These are phyloP conservation scores for Lepus europaeus DNA, from an alignment of 2,113 vertebrate genomes.

Conservation along the genomic window DNA sequence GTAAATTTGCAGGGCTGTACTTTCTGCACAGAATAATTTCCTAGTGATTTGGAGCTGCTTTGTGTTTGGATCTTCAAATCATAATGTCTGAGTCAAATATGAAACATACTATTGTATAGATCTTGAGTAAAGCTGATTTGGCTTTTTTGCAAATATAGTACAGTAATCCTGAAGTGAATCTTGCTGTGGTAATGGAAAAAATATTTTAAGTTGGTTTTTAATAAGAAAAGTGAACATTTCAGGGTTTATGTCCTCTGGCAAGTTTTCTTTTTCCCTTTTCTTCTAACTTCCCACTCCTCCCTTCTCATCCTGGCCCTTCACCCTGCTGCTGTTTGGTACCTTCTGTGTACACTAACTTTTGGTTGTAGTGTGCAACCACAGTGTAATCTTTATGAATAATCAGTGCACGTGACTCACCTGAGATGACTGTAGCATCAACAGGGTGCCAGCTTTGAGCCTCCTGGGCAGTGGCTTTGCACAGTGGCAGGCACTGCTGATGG, in stretches of 20 bases:
- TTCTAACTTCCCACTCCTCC: not conserved
- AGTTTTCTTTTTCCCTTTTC: not conserved
- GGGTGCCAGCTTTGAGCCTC: not conserved
- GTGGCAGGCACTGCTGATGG: not conserved
- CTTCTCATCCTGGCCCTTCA: not conserved
- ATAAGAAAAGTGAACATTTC: not conserved
- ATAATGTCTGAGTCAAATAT: conserved; percentile 21
- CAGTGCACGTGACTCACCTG: not conserved
- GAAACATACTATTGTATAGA: not conserved
- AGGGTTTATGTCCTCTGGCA: not conserved
- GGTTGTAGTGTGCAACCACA: not conserved
- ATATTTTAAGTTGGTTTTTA: conserved; percentile 19
- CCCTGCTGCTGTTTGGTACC: not conserved
- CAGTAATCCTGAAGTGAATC: not conserved
- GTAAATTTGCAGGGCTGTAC: not conserved
- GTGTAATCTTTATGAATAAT: not conserved
- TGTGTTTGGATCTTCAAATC: conserved; percentile 33
- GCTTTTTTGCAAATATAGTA: conserved; percentile 1
- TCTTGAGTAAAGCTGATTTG: conserved; percentile 28
- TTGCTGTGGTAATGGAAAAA: conserved; percentile 6
- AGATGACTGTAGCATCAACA: not conserved
- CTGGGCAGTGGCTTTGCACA: not conserved
- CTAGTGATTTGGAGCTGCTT: conserved; percentile 50
- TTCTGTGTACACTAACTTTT: conserved; percentile 5
- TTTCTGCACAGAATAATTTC: conserved; percentile 39